phyloP scores from a whole-genome alignment of 1,140 invertebrate genomes.

The Melipona quadrifasciata region DNA sequence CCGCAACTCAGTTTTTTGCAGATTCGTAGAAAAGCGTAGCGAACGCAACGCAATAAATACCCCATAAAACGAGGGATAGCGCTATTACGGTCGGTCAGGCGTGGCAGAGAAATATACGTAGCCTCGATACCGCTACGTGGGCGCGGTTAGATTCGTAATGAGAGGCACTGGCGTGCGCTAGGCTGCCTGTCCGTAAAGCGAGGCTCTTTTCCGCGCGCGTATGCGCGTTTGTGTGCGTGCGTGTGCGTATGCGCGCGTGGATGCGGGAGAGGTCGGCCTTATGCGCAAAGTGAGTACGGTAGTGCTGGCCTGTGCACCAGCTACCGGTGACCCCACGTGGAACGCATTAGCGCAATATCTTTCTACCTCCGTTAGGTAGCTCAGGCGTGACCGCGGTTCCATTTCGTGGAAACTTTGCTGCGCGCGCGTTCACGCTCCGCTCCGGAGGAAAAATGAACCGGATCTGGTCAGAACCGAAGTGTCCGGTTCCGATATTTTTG shows the following conservation, averaged over 20 bases:
- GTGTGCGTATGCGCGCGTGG: background rate
- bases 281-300: constrained; percentile 55
- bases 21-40: constrained; percentile 47
- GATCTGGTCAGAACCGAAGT: constrained; percentile 50
- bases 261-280: constrained; percentile 48
- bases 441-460: constrained; percentile 58
- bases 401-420: constrained; percentile 63
- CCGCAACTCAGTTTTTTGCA: constrained; percentile 26
- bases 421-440: background rate
- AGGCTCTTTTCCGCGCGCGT: constrained; percentile 9
- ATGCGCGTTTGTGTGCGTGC: constrained; percentile 8
- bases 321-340: constrained; percentile 69
- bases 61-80: constrained; percentile 35
- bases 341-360: constrained; percentile 67
- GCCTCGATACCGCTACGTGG: constrained; percentile 69
- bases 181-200: constrained; percentile 14
- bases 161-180: constrained; percentile 55
- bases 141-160: constrained; percentile 72
- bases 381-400: constrained; percentile 65
- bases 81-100: constrained; percentile 63
- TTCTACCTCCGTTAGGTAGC: constrained; percentile 66
- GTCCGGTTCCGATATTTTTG: constrained; percentile 56
- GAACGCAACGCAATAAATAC: constrained; percentile 46
- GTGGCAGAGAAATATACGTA: constrained; percentile 53
- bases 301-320: constrained; percentile 59